A percentile compares a stretch with the other conserved stretches of the same genome.
phyloP scores from a whole-genome alignment of 2,888 invertebrate species.

The Ochropleura leucogaster region DNA sequence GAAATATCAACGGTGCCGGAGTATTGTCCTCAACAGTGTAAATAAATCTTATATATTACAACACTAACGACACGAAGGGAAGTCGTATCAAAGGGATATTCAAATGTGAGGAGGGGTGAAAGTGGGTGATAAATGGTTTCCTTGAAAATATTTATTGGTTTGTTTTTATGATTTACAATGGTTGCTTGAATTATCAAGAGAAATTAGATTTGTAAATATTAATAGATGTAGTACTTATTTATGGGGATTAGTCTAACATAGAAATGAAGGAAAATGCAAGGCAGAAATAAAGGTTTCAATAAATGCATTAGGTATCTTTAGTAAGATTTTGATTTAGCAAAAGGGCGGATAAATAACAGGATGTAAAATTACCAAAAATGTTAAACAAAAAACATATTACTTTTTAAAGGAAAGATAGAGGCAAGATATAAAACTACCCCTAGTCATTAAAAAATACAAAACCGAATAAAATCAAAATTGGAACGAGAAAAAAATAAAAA shows the following conservation, averaged over 20 bases:
- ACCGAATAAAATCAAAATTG: background rate
- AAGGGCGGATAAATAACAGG: background rate
- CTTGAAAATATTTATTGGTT: constrained; percentile 59
- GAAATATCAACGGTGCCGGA: constrained; percentile 29
- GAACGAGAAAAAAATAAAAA: constrained; percentile 38
- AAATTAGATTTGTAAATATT: background rate
- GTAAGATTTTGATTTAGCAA: background rate
- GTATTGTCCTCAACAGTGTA: constrained; percentile 40
- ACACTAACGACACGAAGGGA: constrained; percentile 48
- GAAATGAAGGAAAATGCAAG: background rate
- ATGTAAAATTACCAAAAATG: background rate
- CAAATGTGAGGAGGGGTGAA: constrained; percentile 59
- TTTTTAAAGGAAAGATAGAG: background rate
- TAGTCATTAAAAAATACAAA: background rate
- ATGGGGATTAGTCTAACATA: background rate
- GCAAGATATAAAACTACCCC: background rate
- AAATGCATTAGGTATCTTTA: background rate
- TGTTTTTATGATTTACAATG: constrained; percentile 48
- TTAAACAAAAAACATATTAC: background rate
- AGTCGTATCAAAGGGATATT: constrained; percentile 52
- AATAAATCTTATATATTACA: constrained; percentile 35
- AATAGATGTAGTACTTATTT: background rate
- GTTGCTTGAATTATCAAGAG: background rate
- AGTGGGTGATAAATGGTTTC: constrained; percentile 60
- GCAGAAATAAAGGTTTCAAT: background rate